Evolutionary conservation across 2,113 vertebrate genomes (phyloP), one percentile per base, ranked within the genome.

Genomic region (Microcebus jonahi): DNA sequence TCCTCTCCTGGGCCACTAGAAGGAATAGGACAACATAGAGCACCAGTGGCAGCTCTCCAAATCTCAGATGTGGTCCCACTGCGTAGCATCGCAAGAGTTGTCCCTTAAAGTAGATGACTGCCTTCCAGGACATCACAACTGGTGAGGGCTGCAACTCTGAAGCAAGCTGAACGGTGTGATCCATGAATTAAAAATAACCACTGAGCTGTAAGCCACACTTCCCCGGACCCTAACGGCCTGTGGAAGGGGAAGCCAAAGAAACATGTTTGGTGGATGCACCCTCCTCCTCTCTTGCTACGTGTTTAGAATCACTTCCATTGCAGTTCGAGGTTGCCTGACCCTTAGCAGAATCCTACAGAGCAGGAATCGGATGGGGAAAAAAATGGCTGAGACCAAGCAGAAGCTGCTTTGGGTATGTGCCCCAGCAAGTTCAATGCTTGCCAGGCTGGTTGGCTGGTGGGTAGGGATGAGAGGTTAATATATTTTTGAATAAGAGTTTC

Each of bases 401-500:
- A 96, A 91, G 57, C 80, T 84, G 39, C 82, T 89, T 91, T 75
- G 34, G 34, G 27, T 80, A 80, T 50, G 67, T 90, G 63, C 75
- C 75, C 67, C 57, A 85, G 70, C 70, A 96, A 97, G 96, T 93
- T 97, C 70, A 88, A 80, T 31, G 63, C 76, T 94, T 94, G 57
- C 61, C 53, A 18, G 63, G 65, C 53, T 94, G 57, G 93, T 9
- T 87, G 90, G 84, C 71, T 53, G 36, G 42, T 15, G 59, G 25
- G 13, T 11, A 73, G 57, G n/a, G 20, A 29, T 57, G 27, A 88
- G 34, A 85, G n/a, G 15, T 48, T 84, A 92, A 86, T 86, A n/a
- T 57, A 85, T 75, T 95, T 96, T 93, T 87, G 17, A 97, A 59
- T 91, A 91, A 93, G 48, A 80, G 88, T 91, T 96, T 97, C 91